Evolutionary conservation across 2,888 invertebrate species (phyloP).

Genomic region (Chloromyia formosa): DNA sequence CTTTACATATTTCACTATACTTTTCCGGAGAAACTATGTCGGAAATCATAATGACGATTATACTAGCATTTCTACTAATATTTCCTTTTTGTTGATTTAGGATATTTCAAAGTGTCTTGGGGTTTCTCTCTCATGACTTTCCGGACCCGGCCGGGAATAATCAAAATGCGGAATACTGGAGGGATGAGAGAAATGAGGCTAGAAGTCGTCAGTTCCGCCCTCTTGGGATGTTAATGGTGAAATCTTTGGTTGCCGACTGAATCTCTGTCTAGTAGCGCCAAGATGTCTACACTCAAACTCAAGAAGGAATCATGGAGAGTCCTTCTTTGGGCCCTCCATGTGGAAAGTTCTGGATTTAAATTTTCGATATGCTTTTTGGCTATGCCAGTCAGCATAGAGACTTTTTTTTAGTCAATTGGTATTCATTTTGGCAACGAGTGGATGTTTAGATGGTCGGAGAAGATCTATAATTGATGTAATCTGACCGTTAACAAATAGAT

Average conservation of each 20-base stretch:
- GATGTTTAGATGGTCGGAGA: neutral
- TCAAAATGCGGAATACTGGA: neutral
- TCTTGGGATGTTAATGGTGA: neutral
- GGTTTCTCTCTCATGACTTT: no score
- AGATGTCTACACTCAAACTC: constrained; percentile 17
- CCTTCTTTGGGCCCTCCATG: neutral
- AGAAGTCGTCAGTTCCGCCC: neutral
- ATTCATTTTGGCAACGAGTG: neutral
- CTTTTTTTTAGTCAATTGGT: neutral
- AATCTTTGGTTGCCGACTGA: neutral
- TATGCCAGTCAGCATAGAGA: neutral
- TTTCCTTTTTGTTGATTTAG: no score
- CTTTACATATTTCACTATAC: no score
- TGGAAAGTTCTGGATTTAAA: neutral
- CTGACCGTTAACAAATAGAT: constrained; percentile 16
- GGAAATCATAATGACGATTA: no score
- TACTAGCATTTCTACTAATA: no score
- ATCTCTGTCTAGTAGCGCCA: neutral
- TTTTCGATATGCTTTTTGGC: neutral
- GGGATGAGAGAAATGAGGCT: neutral
- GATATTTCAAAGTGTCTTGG: no score
- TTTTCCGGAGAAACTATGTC: no score
- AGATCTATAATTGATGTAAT: constrained; percentile 19
- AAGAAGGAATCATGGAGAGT: neutral
- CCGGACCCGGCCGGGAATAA: neutral